Base-by-base conservation (phyloP, 2,888 invertebrate species). In the Ichneumon xanthorius region DNA sequence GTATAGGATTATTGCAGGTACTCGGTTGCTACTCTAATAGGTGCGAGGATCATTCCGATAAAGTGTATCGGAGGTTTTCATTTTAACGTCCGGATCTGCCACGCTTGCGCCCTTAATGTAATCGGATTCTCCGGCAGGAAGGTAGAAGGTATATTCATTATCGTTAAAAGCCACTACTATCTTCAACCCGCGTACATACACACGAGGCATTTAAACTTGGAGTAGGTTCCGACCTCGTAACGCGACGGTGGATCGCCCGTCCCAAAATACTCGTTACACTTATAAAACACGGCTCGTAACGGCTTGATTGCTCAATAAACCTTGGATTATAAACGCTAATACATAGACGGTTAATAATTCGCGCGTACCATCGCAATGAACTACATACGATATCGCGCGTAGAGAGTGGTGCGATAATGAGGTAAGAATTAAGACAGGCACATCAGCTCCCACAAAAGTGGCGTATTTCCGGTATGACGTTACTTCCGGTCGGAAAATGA, bases 241-340 rank as follows among this genome's bases (percentile, higher is more conserved):
- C 30, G 48, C 61, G 48, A 75, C 45, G 48, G 75, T 48, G 63
- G 61, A 48, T 63, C 30, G 19, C 45, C 48, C 55, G n/a, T 26
- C 26, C 58, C 58, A 55, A 80, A 80, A 80, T 72, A 67, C 63
- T 63, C 72, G 61, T 80, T 72, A 50, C 19, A 50, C 65, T 53
- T 65, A 80, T 65, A 72, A 72, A 80, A 63, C 65, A 65, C 26
- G 50, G 9, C 71, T 79, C 79, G 63, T 63, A 48, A 65, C 40
- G 48, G 72, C 9, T 65, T 65, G 26, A 26, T 26, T 19, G 50
- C 40, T n/a, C 40, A 37, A 53, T 72, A 65, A 65, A 65, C 30
- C 40, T 65, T 40, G 30, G 53, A 80, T 80, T 80, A 40, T 30
- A 63, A 45, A 50, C 26, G 16, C 14, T 26, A 33, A 14, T 72